Evolutionary conservation across 2,797 vertebrate genomes (phyloP), one percentile per base, ranked within the genome.

Genomic region (Danio albolineatus): DNA sequence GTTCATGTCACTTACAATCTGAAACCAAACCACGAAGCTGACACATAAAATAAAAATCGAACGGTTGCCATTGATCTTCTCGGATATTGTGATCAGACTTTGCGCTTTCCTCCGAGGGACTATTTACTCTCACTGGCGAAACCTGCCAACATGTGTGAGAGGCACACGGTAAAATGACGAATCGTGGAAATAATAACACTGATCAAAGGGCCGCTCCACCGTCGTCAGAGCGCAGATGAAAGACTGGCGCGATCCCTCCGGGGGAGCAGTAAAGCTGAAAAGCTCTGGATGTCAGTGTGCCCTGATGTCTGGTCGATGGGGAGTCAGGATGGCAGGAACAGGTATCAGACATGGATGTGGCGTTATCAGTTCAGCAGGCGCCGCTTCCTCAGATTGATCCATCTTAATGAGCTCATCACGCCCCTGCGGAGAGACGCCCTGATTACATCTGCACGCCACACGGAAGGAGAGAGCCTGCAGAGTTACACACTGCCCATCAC

Each of bases 391-490:
- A 84, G 82, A 85, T 82, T 86, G 86, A 85, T 86, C 79, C 85
- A 74, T 83, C 84, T 85, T 88, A 88, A 88, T 87, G 87, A 88
- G 86, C 86, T 86, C 82, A 84, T 86, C 77, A 87, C 75, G 77
- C 86, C 75, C 84, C 85, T 75, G 80, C 84, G 43, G 87, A 87
- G 84, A 85, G 77, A 88, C 74, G 78, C 83, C 80, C 84, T 76
- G 80, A 87, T 85, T 85, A 85, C 85, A 87, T 87, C 82, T 85
- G 82, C 78, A 73, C 80, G 43, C 76, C 82, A 78, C 83, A 82
- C 64, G 78, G 79, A 84, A 83, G 77, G 78, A 48, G 64, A 73
- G 49, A 78, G 71, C 80, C 80, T 70, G 81, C 70, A 53, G 83
- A 82, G 81, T 73, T 78, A 79, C 60, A 59, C 61, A 48, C 85